Evolutionary conservation across 2,888 invertebrate genomes (phyloP), one percentile per base, ranked within the genome.

Genomic region (Mimachlamys varia): DNA sequence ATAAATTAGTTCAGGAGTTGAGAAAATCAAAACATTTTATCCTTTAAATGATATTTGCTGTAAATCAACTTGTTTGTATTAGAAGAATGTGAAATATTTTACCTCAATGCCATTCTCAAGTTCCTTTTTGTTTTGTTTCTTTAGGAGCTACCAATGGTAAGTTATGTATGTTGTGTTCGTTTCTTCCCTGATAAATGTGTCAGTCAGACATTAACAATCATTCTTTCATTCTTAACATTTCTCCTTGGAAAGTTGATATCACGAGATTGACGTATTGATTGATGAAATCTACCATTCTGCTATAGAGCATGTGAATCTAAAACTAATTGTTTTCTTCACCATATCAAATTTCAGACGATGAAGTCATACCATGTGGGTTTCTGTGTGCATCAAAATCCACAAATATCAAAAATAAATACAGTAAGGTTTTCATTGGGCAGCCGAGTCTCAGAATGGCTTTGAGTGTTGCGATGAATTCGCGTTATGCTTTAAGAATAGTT

Each of bases 111-210:
- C 15, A 12, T 53, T 53, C n/a, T 58, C 2, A 58, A 58, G 33
- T 10, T 0, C 33, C 33, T 37, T 49, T 44, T 62, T 76, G 76
- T 44, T 55, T 89, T 22, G 76, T 87, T 89, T 55, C 50, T 12
- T 49, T n/a, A 89, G 89, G 87, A 50, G 76, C 76, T 89, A 76
- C 89, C 49, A 89, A 76, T 89, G 89, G 89, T 89, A 76, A 89
- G 89, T 89, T 88, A 12, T 88, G 4, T 12, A 50, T 17, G 44
- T 44, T 44, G 44, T 44, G 44, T 44, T 44, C 44, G 44, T 44
- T 49, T 88, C 2, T 38, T 49, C 27, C 1, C 33, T 37, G 4
- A 33, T 22, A 88, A 49, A 22, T 22, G 5, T 19, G 7, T 12
- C 38, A n/a, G n/a, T n/a, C n/a, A n/a, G n/a, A n/a, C n/a, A n/a